phyloP scores from a whole-genome alignment of 2,113 vertebrate species.

The Austrofundulus limnaeus region DNA sequence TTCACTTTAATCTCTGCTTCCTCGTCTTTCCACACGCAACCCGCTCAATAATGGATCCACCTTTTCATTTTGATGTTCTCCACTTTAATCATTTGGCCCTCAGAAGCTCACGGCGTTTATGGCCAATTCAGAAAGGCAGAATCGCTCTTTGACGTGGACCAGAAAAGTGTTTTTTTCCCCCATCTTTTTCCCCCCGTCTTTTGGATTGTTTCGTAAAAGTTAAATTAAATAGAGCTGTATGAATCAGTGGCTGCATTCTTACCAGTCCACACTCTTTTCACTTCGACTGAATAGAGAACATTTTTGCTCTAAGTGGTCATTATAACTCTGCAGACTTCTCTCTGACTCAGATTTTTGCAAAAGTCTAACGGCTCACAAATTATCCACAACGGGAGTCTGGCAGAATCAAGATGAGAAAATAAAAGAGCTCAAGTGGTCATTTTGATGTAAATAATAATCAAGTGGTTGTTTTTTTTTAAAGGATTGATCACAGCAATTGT shows the following conservation, averaged over 20 bases:
- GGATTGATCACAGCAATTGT: neutral
- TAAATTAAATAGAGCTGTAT: slow-evolving; percentile 7
- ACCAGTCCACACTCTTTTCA: slow-evolving; percentile 4
- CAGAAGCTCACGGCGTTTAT: slow-evolving; percentile 26
- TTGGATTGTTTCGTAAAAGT: slow-evolving; percentile 21
- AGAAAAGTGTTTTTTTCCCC: slow-evolving; percentile 8
- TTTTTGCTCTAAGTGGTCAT: slow-evolving; percentile 9
- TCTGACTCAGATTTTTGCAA: slow-evolving; percentile 25
- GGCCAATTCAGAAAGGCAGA: slow-evolving; percentile 28
- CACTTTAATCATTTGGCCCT: slow-evolving; percentile 38
- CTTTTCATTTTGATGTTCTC: slow-evolving; percentile 54
- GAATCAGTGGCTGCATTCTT: slow-evolving; percentile 33
- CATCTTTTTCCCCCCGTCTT: slow-evolving; percentile 14
- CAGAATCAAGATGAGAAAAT: neutral
- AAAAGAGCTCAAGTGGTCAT: neutral
- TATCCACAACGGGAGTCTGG: neutral
- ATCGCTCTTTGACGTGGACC: slow-evolving; percentile 3
- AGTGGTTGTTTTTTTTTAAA: neutral
- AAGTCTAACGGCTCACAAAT: slow-evolving; percentile 1
- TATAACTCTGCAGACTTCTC: neutral
- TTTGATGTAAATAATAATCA: neutral
- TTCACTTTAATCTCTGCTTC: slow-evolving; percentile 56
- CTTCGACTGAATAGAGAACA: slow-evolving; percentile 5
- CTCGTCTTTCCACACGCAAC: slow-evolving; percentile 44
- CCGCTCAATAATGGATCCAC: slow-evolving; percentile 59